phyloP scores from a whole-genome alignment of 1,140 invertebrate species.

The Rhopalosiphum padi region DNA sequence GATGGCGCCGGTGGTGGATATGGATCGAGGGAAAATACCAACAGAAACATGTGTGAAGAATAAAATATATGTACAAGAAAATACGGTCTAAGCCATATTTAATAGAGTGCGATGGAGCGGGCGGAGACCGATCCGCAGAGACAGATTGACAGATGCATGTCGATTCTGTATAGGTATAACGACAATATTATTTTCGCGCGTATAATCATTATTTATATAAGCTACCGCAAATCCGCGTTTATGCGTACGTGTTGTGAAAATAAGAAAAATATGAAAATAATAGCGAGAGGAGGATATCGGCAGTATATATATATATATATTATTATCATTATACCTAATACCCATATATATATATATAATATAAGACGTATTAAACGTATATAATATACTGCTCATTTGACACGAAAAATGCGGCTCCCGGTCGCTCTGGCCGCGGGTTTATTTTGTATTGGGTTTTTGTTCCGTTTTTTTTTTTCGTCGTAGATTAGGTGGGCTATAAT shows the following conservation, averaged over 20 bases:
- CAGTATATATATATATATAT: no score
- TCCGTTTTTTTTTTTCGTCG: neutral
- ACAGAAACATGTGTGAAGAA: conserved; percentile 17
- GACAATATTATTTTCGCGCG: neutral
- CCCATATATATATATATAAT: neutral
- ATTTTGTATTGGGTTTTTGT: neutral
- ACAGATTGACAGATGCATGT: conserved; percentile 29
- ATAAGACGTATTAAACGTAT: neutral
- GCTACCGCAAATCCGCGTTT: neutral
- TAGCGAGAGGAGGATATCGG: neutral
- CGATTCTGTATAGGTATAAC: neutral
- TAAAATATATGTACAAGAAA: conserved; percentile 1
- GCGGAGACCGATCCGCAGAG: neutral
- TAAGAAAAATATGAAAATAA: conserved; percentile 10
- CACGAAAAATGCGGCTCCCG: neutral
- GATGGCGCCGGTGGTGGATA: neutral
- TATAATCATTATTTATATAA: neutral
- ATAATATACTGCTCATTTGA: neutral
- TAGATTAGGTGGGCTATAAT: conserved; percentile 1
- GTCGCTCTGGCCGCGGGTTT: neutral
- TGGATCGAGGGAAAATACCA: neutral
- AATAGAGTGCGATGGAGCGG: neutral
- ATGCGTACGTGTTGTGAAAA: neutral
- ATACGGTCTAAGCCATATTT: conserved; percentile 34
- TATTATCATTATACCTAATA: neutral